These are phyloP conservation scores for Troides aeacus DNA, from an alignment of 2,888 invertebrate species.

Conservation along the genomic window DNA sequence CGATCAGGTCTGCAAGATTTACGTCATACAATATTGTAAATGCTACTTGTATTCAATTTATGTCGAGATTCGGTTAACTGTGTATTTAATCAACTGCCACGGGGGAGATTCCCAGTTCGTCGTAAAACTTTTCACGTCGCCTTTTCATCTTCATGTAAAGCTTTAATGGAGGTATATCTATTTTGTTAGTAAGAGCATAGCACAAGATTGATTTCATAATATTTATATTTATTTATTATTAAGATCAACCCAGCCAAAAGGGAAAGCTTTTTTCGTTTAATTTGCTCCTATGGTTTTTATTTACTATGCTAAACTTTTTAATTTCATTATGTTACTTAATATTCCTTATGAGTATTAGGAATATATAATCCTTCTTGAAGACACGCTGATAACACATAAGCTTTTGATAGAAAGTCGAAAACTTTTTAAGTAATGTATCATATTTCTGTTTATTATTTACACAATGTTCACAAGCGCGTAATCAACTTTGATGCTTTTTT, in stretches of 20 bases:
- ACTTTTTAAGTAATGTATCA: background rate
- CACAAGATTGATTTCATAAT: no score
- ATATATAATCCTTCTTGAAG: background rate
- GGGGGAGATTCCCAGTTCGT: no score
- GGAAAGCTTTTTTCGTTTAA: no score
- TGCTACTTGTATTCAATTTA: constrained; percentile 23
- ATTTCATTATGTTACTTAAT: no score
- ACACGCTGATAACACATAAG: background rate
- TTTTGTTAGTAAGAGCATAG: no score
- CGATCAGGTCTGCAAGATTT: constrained; percentile 31
- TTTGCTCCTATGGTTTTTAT: no score
- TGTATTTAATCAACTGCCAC: background rate
- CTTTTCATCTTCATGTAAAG: no score
- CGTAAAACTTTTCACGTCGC: no score
- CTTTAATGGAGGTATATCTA: no score
- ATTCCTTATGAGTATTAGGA: background rate
- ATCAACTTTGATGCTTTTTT: background rate
- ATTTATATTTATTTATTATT: no score
- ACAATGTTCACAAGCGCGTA: background rate
- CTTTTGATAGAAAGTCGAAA: background rate
- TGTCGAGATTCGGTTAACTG: background rate
- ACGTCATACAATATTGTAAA: constrained; percentile 33
- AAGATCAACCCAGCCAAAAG: no score
- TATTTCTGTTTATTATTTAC: background rate
- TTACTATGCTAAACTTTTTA: no score